These are phyloP conservation scores for Dascillus cervinus DNA, from an alignment of 2,888 invertebrate species.

Conservation along the genomic window DNA sequence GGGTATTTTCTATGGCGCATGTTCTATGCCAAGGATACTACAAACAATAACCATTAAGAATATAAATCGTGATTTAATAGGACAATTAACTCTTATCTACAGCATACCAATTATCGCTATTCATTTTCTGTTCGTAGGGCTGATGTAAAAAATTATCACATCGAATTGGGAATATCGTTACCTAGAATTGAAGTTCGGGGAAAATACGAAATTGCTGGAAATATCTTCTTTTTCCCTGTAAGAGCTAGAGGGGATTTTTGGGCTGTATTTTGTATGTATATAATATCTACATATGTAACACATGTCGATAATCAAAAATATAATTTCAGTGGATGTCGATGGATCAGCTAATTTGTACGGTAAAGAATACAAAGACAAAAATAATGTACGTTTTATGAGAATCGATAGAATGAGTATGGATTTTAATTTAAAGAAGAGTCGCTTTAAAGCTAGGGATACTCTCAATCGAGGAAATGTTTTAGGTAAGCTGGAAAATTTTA, in stretches of 20 bases:
- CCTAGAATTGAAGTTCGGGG: conserved; percentile 69
- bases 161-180: conserved; percentile 53
- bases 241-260: conserved; percentile 73
- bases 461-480: conserved; percentile 70
- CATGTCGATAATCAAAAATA: neutral
- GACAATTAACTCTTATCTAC: neutral
- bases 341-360: conserved; percentile 66
- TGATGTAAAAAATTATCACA: conserved; percentile 52
- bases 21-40: no score
- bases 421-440: conserved; percentile 60
- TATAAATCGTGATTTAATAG: no score
- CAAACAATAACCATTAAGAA: no score
- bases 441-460: conserved; percentile 64
- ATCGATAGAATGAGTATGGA: conserved; percentile 61
- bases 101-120: neutral
- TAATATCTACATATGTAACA: no score
- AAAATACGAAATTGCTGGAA: conserved; percentile 68
- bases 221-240: conserved; percentile 70
- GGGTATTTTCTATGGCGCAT: no score
- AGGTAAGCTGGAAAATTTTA: conserved; percentile 43
- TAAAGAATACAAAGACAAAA: conserved; percentile 51
- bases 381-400: conserved; percentile 58
- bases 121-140: conserved; percentile 43
- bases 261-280: conserved; percentile 64
- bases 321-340: conserved; percentile 57